Percentiles rank a stretch among this genome's conserved stretches.
Conservation (phyloP, 2,113 vertebrate species). For the Cyprinodon tularosa region DNA sequence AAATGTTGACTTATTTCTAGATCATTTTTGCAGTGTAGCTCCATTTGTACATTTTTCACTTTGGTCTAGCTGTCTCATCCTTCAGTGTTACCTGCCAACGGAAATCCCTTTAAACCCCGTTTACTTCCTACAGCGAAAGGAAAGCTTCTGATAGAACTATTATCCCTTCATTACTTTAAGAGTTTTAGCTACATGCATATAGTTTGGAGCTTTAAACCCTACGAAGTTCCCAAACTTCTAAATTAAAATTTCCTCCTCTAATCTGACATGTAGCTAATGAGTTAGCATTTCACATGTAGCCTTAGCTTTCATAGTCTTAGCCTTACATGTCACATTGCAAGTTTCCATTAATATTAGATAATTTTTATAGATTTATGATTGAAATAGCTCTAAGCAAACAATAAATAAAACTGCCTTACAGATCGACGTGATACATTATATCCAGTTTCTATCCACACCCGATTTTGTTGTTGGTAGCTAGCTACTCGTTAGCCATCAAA, state of each 20-base stretch:
- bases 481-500: slow-evolving; percentile 51
- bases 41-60: background rate
- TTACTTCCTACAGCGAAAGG: background rate
- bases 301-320: background rate
- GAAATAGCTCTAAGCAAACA: background rate
- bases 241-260: background rate
- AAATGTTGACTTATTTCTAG: too few species aligned
- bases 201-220: rapidly evolving
- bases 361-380: background rate
- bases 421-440: background rate
- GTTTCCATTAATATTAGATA: background rate
- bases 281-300: slow-evolving; percentile 31
- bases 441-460: slow-evolving; percentile 32
- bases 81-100: slow-evolving; percentile 30
- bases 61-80: background rate
- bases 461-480: slow-evolving; percentile 18
- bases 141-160: background rate
- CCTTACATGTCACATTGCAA: background rate
- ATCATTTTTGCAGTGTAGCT: too few species aligned
- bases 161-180: background rate
- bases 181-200: background rate
- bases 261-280: slow-evolving; percentile 19
- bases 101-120: background rate
- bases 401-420: background rate
- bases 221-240: background rate